These are phyloP conservation scores for Neopelma chrysocephalum DNA, from an alignment of 2,797 vertebrate species.

Conservation along the genomic window DNA sequence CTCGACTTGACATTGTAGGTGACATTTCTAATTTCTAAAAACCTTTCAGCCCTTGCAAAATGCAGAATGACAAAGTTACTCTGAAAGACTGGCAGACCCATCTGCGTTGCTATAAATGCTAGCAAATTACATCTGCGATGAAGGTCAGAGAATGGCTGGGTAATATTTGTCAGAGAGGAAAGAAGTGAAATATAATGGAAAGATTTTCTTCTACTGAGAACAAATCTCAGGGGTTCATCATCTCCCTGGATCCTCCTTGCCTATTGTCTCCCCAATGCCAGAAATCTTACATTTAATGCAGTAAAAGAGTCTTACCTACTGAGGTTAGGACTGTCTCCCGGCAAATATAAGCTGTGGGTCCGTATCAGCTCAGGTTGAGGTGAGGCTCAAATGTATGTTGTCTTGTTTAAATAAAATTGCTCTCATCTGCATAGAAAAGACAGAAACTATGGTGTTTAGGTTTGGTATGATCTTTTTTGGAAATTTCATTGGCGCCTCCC, in stretches of 20 bases:
- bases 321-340: neutral
- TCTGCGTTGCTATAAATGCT: constrained; percentile 61
- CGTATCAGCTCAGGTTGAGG: neutral
- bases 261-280: neutral
- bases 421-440: neutral
- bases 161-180: constrained; percentile 49
- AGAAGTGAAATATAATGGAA: neutral
- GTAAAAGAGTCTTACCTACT: neutral
- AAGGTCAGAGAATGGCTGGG: constrained; percentile 51
- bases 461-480: neutral
- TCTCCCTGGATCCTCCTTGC: neutral
- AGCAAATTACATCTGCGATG: constrained; percentile 63
- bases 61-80: constrained; percentile 68
- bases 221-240: neutral
- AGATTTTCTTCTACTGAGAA: neutral
- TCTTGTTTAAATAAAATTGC: neutral
- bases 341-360: neutral
- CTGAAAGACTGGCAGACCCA: constrained; percentile 63
- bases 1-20: constrained; percentile 64
- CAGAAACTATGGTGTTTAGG: neutral
- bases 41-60: constrained; percentile 56
- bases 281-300: neutral
- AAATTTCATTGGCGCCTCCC: neutral
- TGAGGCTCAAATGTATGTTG: neutral
- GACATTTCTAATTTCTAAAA: constrained; percentile 72